Base-by-base conservation (phyloP, 2,888 invertebrate species). In the Hofmannophila pseudospretella region DNA sequence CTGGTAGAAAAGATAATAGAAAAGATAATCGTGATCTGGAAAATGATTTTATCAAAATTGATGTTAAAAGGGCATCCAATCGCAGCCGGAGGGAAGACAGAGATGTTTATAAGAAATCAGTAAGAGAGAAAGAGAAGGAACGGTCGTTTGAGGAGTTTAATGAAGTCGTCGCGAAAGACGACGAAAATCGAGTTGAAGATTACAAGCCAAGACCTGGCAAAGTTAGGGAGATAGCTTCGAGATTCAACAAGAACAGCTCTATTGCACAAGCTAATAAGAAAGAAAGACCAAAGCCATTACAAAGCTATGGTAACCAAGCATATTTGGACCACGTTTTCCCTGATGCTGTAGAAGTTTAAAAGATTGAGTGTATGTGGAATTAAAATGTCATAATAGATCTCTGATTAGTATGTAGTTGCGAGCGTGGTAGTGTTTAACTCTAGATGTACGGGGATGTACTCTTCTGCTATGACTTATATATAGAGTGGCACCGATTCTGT, bases 261-360 rank as follows among this genome's bases (percentile, higher is more conserved):
- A 74, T 62, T 45, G 57, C 55, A 40, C 64, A 58, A 38, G 51
- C 65, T 31, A 50, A 57, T 42, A 81, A 60, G 44, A 82, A 73
- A 44, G 68, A 80, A 7, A 79, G 90, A 62, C 90, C 90, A 22
- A 89, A 87, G 58, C 89, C 90, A 7, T 59, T 90, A 42, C 90
- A 89, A 55, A 85, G 86, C 49, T 87, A 77, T 51, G 89, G 89
- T 37, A 74, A 89, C 53, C 89, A 90, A 61, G 87, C 88, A 41
- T 90, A 90, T 66, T 82, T 90, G 52, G 89, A 90, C 57, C 89
- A 90, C 50, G 81, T 90, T 46, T 90, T 90, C 57, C 90, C 90
- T 40, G 84, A 85, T 47, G 86, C 86, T 45, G 71, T 86, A 45
- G 86, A 86, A 68, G 80, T 86, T 51, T 86, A 47, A 16, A n/a